Base-by-base conservation (phyloP, 2,113 vertebrate genomes). In the Platichthys flesus region DNA sequence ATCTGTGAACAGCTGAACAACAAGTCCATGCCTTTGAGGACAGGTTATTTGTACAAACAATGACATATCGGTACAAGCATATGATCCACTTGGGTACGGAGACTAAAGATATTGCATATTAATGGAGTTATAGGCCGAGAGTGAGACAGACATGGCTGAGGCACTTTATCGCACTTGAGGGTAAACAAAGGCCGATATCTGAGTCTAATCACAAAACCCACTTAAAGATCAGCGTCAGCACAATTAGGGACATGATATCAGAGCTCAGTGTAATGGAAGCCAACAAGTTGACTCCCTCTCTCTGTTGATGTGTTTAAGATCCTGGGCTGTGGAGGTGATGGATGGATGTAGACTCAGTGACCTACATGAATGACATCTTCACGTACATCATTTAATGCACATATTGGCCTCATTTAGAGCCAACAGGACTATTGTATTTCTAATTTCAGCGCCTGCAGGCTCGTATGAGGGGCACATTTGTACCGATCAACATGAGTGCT, bases 191-290 rank as follows among this genome's bases (percentile, higher is more conserved):
- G 72, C 78, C 75, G 59, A 76, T 79, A 73, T 82, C 58, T 69
- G 35, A 77, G 67, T 23, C 58, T 67, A 78, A 85, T 83, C 31
- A 52, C 59, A 73, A 71, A 82, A 82, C 55, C 60, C 87, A 87
- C 65, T 87, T 75, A 83, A 77, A 85, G 64, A 88, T 81, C 69
- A 59, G 52, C 5, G 65, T 89, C 78, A 82, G 76, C 85, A 77
- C 28, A 86, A 91, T 89, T 85, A 87, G 81, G 67, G 75, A 47
- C 62, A 52, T 16, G 61, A 54, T 35, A 65, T 88, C 78, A 66
- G 14, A 58, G 66, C 52, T 70, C 67, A 77, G 77, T 2, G 40
- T 88, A 84, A 89, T 73, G 63, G 67, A 78, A 82, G 63, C 73
- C 68, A 77, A 84, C 68, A 77, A 84, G 84, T 74, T 88, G 9